Evolutionary conservation across 2,797 vertebrate species (phyloP).

Genomic region (Parotocinclus haroldoi): DNA sequence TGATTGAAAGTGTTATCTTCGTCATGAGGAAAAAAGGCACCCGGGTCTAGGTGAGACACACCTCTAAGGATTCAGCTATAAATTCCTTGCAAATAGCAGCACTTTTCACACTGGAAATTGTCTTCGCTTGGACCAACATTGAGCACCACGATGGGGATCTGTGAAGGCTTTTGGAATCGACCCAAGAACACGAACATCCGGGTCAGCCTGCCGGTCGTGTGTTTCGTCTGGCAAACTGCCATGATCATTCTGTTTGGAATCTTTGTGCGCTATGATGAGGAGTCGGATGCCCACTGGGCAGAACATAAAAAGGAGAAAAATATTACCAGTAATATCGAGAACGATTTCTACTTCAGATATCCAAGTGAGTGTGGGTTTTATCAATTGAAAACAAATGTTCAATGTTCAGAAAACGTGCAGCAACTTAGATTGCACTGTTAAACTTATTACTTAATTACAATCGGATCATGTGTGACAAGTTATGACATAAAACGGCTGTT

Average conservation of each 20-base stretch:
- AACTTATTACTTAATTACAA: no score
- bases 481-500: no score
- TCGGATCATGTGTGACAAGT: no score
- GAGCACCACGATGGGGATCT: conserved; percentile 64
- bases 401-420: no score
- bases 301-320: conserved; percentile 56
- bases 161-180: background rate
- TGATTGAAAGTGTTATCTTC: conserved; percentile 7
- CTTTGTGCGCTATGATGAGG: conserved; percentile 80
- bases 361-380: conserved; percentile 83
- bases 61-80: conserved; percentile 23
- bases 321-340: conserved; percentile 78
- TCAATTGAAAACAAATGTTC: no score
- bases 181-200: conserved; percentile 80
- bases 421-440: no score
- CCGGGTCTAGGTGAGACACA: conserved; percentile 22
- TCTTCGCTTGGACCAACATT: conserved; percentile 22
- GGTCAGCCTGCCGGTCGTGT: conserved; percentile 78
- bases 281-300: conserved; percentile 77
- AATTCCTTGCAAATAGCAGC: conserved; percentile 23
- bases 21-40: conserved; percentile 10
- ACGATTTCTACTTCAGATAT: conserved; percentile 96
- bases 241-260: conserved; percentile 90
- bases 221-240: conserved; percentile 81
- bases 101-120: conserved; percentile 21